Evolutionary conservation across 2,888 invertebrate genomes (phyloP).

Genomic region (Pyrrhopygopsis socrates): DNA sequence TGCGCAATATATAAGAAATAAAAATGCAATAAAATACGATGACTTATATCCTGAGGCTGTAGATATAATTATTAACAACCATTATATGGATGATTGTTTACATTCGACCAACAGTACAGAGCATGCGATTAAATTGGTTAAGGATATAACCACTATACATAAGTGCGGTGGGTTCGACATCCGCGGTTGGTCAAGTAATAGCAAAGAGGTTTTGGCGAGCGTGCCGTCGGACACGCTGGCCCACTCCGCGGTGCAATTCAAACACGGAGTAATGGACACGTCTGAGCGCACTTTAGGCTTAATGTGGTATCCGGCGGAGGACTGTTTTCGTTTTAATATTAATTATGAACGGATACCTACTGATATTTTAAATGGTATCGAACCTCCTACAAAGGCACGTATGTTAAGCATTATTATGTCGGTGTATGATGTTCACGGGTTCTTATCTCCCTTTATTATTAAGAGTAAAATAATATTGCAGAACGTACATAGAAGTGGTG

Average conservation of each 20-base stretch:
- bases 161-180: constrained; percentile 66
- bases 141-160: constrained; percentile 55
- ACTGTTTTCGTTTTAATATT: constrained; percentile 67
- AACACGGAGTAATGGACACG: constrained; percentile 51
- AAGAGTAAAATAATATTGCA: constrained; percentile 72
- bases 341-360: constrained; percentile 32
- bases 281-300: constrained; percentile 71
- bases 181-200: constrained; percentile 64
- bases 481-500: constrained; percentile 63
- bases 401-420: constrained; percentile 68
- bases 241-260: constrained; percentile 49
- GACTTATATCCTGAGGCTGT: constrained; percentile 58
- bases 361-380: constrained; percentile 38
- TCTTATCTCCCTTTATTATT: constrained; percentile 64
- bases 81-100: constrained; percentile 74
- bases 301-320: constrained; percentile 66
- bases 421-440: constrained; percentile 64
- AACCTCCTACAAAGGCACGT: constrained; percentile 58
- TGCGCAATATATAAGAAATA: constrained; percentile 74
- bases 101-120: constrained; percentile 23
- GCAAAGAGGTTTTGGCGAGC: constrained; percentile 35
- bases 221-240: constrained; percentile 64
- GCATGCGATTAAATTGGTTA: constrained; percentile 55
- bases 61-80: constrained; percentile 56
- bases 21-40: constrained; percentile 38